Evolutionary conservation across 2,888 invertebrate species (phyloP).

Genomic region (Polietes domitor): DNA sequence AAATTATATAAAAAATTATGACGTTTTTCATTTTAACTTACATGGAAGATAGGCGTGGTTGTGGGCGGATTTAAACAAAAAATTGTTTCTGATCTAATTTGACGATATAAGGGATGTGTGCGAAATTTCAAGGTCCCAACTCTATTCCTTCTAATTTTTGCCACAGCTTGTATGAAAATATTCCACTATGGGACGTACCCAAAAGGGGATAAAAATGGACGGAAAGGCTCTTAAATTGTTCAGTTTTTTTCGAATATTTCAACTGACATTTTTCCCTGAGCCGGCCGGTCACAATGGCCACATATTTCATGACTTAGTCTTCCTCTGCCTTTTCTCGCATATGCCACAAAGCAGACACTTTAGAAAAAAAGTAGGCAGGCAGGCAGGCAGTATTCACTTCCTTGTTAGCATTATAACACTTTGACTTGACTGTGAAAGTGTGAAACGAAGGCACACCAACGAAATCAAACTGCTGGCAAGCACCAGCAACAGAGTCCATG

Average conservation of each 20-base stretch:
- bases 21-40: too few species aligned
- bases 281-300: neutral
- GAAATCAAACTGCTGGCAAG: neutral
- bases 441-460: slow-evolving; percentile 42
- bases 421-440: slow-evolving; percentile 66
- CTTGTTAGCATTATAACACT: slow-evolving; percentile 62
- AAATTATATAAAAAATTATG: too few species aligned
- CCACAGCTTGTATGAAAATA: too few species aligned
- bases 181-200: too few species aligned
- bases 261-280: neutral
- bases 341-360: neutral
- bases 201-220: too few species aligned
- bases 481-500: neutral
- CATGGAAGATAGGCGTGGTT: too few species aligned
- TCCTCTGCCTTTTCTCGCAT: neutral
- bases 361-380: neutral
- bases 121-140: too few species aligned
- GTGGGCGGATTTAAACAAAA: too few species aligned
- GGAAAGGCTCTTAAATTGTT: too few species aligned
- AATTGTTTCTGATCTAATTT: too few species aligned
- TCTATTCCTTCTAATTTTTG: too few species aligned
- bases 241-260: neutral
- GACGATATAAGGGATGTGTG: too few species aligned
- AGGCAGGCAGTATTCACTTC: slow-evolving; percentile 50
- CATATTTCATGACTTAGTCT: slow-evolving; percentile 1